These are phyloP conservation scores for Toxonevra muliebris DNA, from an alignment of 2,888 invertebrate species.

Conservation along the genomic window DNA sequence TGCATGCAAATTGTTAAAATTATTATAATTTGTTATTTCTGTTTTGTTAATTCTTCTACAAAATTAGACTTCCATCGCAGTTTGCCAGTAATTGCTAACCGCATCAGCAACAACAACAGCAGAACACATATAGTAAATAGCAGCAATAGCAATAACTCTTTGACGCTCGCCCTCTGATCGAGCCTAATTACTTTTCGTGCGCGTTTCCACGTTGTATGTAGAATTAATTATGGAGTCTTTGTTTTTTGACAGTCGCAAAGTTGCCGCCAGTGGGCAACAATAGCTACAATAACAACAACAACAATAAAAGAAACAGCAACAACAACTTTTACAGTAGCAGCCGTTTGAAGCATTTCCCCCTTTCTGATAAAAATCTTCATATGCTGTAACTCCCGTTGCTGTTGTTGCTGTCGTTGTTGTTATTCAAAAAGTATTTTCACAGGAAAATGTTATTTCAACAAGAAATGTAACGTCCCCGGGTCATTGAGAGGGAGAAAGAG, in stretches of 20 bases:
- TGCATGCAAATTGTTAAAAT: too few species aligned
- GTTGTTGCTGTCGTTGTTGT: constrained; percentile 14
- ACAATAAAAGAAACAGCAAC: background rate
- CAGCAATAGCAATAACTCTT: constrained; percentile 11
- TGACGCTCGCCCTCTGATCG: constrained; percentile 43
- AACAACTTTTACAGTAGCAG: background rate
- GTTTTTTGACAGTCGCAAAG: constrained; percentile 28
- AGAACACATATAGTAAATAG: background rate
- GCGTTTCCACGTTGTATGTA: constrained; percentile 19
- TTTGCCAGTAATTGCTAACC: too few species aligned
- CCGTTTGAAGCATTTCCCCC: constrained; percentile 11
- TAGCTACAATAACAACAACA: constrained; percentile 3
- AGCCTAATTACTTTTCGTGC: constrained; percentile 49
- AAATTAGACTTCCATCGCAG: too few species aligned
- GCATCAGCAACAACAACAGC: constrained; percentile 19
- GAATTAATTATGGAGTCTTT: constrained; percentile 54
- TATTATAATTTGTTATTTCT: too few species aligned
- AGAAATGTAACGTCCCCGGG: background rate
- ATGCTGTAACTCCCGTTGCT: constrained; percentile 8
- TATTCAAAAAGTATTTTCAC: constrained; percentile 32
- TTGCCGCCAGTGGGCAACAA: constrained; percentile 11
- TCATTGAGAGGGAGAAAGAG: background rate
- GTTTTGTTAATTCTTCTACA: too few species aligned
- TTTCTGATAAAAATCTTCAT: constrained; percentile 9
- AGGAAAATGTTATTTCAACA: constrained; percentile 37